Conservation (phyloP, 2,888 invertebrate genomes). For the Leucophenga montana region DNA sequence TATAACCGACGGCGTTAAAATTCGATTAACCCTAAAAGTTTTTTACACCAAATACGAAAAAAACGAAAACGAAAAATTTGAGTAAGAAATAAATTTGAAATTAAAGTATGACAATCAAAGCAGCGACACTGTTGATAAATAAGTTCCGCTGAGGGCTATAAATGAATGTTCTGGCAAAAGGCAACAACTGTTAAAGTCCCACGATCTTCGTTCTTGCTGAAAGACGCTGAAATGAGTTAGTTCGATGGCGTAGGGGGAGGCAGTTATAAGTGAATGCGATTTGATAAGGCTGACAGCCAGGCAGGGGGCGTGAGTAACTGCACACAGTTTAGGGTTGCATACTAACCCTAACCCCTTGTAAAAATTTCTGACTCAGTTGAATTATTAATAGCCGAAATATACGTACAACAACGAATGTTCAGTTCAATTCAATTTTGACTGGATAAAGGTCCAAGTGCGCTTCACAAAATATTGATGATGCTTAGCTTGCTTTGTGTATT, state of each 20-base stretch:
- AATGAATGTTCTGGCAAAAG: slow-evolving; percentile 7
- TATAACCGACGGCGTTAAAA: slow-evolving; percentile 13
- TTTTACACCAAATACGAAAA: not conserved
- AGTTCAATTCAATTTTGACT: not conserved
- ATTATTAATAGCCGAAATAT: slow-evolving; percentile 21
- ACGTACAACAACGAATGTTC: not conserved
- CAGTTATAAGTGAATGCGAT: not conserved
- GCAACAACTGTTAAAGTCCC: slow-evolving; percentile 62
- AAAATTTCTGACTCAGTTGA: not conserved
- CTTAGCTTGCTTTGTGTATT: slow-evolving; percentile 14
- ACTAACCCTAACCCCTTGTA: not conserved
- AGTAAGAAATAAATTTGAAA: not conserved
- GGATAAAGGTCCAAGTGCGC: not conserved
- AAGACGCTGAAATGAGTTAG: no score
- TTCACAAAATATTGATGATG: slow-evolving; percentile 10
- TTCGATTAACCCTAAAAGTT: slow-evolving; percentile 29
- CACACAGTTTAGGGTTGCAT: slow-evolving; percentile 8
- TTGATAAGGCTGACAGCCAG: slow-evolving; percentile 30
- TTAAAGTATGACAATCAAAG: not conserved
- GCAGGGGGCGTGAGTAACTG: slow-evolving; percentile 4
- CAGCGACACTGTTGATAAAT: not conserved
- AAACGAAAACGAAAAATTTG: not conserved
- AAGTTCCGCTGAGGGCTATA: not conserved
- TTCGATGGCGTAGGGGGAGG: no score
- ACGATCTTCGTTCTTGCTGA: slow-evolving; percentile 44